Conservation (phyloP, 2,113 vertebrate genomes). For the Tetrao urogallus region DNA sequence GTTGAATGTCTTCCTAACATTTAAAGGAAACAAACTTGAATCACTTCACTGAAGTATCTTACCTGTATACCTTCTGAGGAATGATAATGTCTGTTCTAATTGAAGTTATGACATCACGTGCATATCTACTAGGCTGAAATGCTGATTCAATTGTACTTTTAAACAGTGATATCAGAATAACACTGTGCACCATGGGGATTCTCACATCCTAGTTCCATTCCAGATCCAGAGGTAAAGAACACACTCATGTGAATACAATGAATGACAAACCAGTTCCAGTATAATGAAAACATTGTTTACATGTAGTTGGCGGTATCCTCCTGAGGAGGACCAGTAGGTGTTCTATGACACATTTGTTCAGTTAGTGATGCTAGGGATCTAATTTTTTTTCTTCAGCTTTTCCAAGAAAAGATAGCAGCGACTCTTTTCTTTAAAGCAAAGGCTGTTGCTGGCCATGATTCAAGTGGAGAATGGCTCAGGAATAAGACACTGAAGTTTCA, state of each 20-base stretch:
- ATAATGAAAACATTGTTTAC: conserved; percentile 10
- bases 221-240: background rate
- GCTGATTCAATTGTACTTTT: background rate
- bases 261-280: conserved; percentile 18
- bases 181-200: background rate
- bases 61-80: background rate
- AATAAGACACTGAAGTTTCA: background rate
- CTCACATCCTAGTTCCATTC: background rate
- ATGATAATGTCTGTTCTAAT: background rate
- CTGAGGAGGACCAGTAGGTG: background rate
- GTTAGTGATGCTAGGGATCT: background rate
- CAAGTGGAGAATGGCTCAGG: background rate
- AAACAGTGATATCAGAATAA: background rate
- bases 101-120: background rate
- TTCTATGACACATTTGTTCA: background rate
- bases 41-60: background rate
- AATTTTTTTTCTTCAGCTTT: background rate
- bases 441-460: background rate
- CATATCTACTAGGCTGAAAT: background rate
- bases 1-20: background rate
- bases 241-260: conserved; percentile 14
- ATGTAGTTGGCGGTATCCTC: background rate
- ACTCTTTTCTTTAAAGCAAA: background rate
- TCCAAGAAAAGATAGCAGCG: background rate
- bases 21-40: background rate